These are phyloP conservation scores for Cerastis leucographa DNA, from an alignment of 2,888 invertebrate genomes.

Conservation along the genomic window DNA sequence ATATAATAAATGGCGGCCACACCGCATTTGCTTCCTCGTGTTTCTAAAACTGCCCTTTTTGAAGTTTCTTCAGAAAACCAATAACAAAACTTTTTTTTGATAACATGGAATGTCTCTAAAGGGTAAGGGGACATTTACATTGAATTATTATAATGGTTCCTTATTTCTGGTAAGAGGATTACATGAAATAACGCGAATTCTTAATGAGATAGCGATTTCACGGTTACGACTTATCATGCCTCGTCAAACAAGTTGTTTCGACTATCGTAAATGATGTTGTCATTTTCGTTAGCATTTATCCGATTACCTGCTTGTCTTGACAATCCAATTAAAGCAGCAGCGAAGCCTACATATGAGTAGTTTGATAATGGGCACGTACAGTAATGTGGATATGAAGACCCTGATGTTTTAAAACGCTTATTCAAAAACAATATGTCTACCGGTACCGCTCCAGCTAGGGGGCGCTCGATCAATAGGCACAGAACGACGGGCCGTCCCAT, in stretches of 20 bases:
- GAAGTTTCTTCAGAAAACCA: constrained; percentile 60
- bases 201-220: constrained; percentile 40
- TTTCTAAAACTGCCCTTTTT: constrained; percentile 61
- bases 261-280: constrained; percentile 29
- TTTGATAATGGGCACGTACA: constrained; percentile 6
- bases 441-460: constrained; percentile 61
- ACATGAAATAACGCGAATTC: constrained; percentile 39
- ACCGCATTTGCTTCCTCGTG: constrained; percentile 62
- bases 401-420: constrained; percentile 56
- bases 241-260: constrained; percentile 32
- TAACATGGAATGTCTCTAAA: constrained; percentile 33
- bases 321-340: constrained; percentile 29
- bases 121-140: constrained; percentile 43
- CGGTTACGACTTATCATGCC: constrained; percentile 34
- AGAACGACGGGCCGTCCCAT: constrained; percentile 78
- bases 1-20: constrained; percentile 74
- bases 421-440: constrained; percentile 62
- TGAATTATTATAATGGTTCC: constrained; percentile 48
- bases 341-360: constrained; percentile 18
- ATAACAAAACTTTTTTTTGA: constrained; percentile 58
- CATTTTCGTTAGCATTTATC: constrained; percentile 28
- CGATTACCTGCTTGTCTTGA: constrained; percentile 26
- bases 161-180: constrained; percentile 50
- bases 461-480: constrained; percentile 80
- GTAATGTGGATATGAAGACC: constrained; percentile 35